Evolutionary conservation across 2,888 invertebrate genomes (phyloP).

Genomic region (Pachycephus smyrnensis): DNA sequence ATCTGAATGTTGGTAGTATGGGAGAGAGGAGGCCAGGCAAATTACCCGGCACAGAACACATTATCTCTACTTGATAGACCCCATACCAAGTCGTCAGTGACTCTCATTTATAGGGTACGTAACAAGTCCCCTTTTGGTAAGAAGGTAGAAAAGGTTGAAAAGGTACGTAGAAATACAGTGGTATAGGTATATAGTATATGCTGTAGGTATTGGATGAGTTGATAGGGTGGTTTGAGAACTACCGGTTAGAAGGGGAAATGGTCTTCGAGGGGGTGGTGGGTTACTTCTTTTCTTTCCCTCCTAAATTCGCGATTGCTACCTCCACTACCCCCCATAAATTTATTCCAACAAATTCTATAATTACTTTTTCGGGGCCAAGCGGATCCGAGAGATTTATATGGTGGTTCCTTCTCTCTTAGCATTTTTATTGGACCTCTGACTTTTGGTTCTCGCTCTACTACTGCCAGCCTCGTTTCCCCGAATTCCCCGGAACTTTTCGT

Average conservation of each 20-base stretch:
- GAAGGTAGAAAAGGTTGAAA: neutral
- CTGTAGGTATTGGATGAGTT: neutral
- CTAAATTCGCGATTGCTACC: conserved; percentile 53
- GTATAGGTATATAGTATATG: neutral
- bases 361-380: conserved; percentile 55
- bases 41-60: conserved; percentile 64
- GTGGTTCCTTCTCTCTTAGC: conserved; percentile 30
- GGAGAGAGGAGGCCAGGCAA: conserved; percentile 47
- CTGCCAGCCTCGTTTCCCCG: neutral
- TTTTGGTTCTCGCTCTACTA: neutral
- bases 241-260: neutral
- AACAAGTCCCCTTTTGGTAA: neutral
- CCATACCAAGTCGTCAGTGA: conserved; percentile 40
- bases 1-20: conserved; percentile 23
- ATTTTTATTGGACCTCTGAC: conserved; percentile 31
- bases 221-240: conserved; percentile 4
- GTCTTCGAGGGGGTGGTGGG: neutral
- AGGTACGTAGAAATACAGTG: neutral
- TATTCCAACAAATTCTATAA: conserved; percentile 65
- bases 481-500: neutral
- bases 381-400: conserved; percentile 48
- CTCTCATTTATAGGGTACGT: conserved; percentile 31
- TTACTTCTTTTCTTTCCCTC: conserved; percentile 39
- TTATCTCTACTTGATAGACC: conserved; percentile 64
- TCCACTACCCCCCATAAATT: conserved; percentile 53